phyloP scores from a whole-genome alignment of 2,888 invertebrate species.

The Crepidodera aurea region DNA sequence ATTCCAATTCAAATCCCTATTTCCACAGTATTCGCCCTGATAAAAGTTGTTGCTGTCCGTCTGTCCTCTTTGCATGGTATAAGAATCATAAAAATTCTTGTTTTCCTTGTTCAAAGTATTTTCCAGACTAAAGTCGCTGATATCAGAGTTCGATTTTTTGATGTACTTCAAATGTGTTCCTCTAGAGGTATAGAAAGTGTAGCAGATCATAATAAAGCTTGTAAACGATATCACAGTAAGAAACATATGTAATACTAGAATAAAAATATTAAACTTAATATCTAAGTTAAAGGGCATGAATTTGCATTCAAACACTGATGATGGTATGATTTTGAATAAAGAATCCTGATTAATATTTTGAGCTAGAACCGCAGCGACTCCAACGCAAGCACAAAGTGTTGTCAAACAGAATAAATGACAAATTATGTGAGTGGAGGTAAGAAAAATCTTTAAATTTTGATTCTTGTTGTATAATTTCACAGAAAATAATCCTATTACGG shows the following conservation, averaged over 20 bases:
- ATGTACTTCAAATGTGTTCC: slow-evolving; percentile 56
- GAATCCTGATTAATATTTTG: slow-evolving; percentile 43
- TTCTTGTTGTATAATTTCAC: slow-evolving; percentile 56
- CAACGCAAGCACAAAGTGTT: slow-evolving; percentile 64
- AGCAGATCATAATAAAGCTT: slow-evolving; percentile 59
- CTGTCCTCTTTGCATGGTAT: slow-evolving; percentile 50
- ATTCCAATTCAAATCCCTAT: slow-evolving; percentile 43
- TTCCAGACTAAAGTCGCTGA: slow-evolving; percentile 57
- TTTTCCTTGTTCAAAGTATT: slow-evolving; percentile 46
- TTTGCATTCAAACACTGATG: slow-evolving; percentile 53
- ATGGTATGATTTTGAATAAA: slow-evolving; percentile 19
- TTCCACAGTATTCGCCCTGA: slow-evolving; percentile 41
- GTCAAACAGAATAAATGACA: slow-evolving; percentile 65
- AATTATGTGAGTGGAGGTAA: slow-evolving; percentile 60
- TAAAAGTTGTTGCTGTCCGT: slow-evolving; percentile 41
- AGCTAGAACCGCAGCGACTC: slow-evolving; percentile 65
- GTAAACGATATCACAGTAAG: slow-evolving; percentile 62
- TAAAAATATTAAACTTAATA: slow-evolving; percentile 63
- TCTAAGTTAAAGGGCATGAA: slow-evolving; percentile 63
- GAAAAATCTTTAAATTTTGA: slow-evolving; percentile 56
- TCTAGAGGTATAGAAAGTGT: slow-evolving; percentile 51
- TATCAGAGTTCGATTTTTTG: slow-evolving; percentile 59
- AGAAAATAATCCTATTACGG: slow-evolving; percentile 62
- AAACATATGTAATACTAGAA: slow-evolving; percentile 64
- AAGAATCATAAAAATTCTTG: slow-evolving; percentile 56